Conservation (phyloP, 2,888 invertebrate species). For the Drosophila trichaetosa region DNA sequence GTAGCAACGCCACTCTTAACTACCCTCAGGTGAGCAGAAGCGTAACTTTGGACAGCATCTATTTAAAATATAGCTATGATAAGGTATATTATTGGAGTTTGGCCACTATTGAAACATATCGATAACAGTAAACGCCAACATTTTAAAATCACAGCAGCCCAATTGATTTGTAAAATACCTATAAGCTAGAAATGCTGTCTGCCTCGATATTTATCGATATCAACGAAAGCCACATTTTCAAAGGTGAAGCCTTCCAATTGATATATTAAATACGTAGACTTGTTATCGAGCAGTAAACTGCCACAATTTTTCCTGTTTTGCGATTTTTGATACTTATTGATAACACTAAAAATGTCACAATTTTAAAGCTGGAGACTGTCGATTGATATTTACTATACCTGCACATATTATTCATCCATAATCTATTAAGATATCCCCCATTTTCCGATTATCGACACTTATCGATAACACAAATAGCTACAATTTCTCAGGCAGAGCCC, state of each 20-base stretch:
- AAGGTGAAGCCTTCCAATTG: too few species aligned
- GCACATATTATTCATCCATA: background rate
- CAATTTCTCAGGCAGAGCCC: background rate
- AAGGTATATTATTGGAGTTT: background rate
- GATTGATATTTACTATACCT: background rate
- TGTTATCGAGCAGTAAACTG: background rate
- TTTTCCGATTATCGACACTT: background rate
- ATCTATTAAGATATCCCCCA: background rate
- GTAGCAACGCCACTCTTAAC: slow-evolving; percentile 88
- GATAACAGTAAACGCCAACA: background rate
- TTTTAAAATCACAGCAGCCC: too few species aligned
- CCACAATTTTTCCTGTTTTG: background rate
- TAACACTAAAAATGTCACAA: background rate
- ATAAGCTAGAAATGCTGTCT: background rate
- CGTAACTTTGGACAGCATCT: background rate
- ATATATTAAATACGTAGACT: background rate
- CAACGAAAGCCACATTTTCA: too few species aligned
- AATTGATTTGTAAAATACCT: too few species aligned
- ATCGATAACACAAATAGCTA: background rate
- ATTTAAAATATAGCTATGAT: background rate
- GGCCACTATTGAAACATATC: background rate
- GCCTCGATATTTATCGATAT: background rate
- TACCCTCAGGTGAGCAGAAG: slow-evolving; percentile 85
- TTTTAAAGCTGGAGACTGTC: background rate
- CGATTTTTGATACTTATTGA: background rate